A percentile compares a stretch with the other conserved stretches of the same genome.
Conservation (phyloP, 2,113 vertebrate genomes). For the Silurus glanis region DNA sequence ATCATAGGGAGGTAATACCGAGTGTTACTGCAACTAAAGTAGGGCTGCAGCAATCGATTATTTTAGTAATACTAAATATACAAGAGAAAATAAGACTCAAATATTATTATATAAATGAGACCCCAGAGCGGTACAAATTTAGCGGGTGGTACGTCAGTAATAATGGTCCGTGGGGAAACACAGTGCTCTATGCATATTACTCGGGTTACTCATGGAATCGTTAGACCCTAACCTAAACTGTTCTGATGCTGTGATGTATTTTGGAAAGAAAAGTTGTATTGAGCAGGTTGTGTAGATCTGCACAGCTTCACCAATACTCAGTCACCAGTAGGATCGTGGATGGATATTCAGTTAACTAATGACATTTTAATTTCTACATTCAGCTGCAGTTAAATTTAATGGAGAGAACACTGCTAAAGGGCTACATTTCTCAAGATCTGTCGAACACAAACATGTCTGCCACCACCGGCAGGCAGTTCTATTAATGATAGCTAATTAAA, state of each 20-base stretch:
- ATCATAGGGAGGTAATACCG: background rate
- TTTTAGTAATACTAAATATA: too few relatives aligned
- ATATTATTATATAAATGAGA: too few relatives aligned
- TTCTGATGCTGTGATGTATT: background rate
- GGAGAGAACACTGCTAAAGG: background rate
- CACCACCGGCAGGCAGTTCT: background rate
- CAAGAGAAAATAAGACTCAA: too few relatives aligned
- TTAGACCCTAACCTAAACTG: background rate
- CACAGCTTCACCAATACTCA: background rate
- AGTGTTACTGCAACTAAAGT: background rate
- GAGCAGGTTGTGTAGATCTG: background rate
- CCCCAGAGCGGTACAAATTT: too few relatives aligned
- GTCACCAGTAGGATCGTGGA: background rate
- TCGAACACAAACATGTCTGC: background rate
- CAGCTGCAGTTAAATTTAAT: background rate
- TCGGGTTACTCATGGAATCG: too few relatives aligned
- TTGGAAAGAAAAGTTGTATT: background rate
- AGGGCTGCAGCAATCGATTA: too few relatives aligned
- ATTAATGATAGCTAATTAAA: background rate
- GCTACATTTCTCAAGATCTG: background rate
- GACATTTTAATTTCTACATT: background rate
- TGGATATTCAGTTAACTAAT: background rate
- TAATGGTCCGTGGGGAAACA: too few relatives aligned
- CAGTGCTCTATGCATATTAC: too few relatives aligned
- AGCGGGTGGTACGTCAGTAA: too few relatives aligned